These are phyloP conservation scores for Caenorhabditis inopinata DNA, from an alignment of 1,140 invertebrate genomes.

Conservation along the genomic window DNA sequence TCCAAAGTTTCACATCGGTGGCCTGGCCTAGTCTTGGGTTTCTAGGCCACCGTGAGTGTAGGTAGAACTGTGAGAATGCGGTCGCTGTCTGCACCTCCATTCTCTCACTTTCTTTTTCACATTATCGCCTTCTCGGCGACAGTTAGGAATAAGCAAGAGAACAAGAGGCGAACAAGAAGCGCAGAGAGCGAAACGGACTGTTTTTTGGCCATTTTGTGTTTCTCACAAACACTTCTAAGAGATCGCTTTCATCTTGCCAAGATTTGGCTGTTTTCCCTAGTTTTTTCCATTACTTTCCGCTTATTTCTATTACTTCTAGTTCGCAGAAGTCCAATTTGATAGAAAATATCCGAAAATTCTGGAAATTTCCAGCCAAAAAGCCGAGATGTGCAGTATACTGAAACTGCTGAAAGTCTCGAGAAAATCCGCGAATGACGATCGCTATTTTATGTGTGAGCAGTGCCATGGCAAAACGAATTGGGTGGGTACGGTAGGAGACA, in stretches of 20 bases:
- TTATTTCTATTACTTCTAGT: too few species aligned
- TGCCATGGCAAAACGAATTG: not conserved
- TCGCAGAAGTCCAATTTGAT: too few species aligned
- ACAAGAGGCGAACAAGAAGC: not conserved
- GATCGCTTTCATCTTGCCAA: too few species aligned
- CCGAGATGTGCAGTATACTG: not conserved
- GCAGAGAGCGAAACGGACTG: not conserved
- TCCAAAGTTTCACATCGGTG: too few species aligned
- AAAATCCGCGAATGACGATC: not conserved
- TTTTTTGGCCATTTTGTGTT: not conserved
- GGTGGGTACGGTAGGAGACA: not conserved
- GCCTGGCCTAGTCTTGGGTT: too few species aligned
- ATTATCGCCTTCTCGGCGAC: not conserved
- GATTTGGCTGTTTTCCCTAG: too few species aligned
- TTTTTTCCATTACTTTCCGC: too few species aligned
- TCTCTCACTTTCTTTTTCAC: not conserved
- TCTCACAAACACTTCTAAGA: not conserved
- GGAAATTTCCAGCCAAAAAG: not conserved
- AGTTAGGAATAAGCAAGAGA: constrained; percentile 6
- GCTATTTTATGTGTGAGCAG: not conserved
- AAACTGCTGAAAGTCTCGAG: not conserved
- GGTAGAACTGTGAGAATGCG: too few species aligned
- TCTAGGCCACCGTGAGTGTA: too few species aligned
- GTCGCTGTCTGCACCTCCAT: not conserved
- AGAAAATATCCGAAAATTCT: too few species aligned